A percentile compares a stretch with the other conserved stretches of the same genome.
phyloP scores from a whole-genome alignment of 2,113 vertebrate genomes.

The Nothoprocta pentlandii region DNA sequence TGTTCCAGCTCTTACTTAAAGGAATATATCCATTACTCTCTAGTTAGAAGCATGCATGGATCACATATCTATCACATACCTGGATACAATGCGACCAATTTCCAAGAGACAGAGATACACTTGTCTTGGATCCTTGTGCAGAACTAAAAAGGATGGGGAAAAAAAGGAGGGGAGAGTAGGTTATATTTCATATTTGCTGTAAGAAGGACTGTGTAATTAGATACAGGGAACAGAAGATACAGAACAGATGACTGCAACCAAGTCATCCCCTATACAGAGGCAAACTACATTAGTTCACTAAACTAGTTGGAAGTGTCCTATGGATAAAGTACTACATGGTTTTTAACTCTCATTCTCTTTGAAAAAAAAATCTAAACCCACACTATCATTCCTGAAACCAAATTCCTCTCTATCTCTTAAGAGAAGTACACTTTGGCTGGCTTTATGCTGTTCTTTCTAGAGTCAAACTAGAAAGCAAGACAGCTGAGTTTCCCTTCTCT shows the following conservation, averaged over 20 bases:
- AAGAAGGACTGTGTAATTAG: background rate
- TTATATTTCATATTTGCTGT: background rate
- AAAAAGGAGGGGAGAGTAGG: background rate
- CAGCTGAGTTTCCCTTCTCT: rapidly evolving
- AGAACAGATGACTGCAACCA: background rate
- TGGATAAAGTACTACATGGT: background rate
- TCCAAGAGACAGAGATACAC: conserved; percentile 96
- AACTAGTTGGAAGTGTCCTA: background rate
- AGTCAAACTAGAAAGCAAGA: background rate
- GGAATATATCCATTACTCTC: background rate
- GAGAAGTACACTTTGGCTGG: background rate
- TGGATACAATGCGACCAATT: conserved; percentile 92
- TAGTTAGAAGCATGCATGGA: background rate
- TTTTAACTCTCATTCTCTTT: background rate
- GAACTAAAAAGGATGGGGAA: conserved; percentile 79
- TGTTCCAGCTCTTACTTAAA: background rate
- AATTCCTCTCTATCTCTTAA: background rate
- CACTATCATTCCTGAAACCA: background rate
- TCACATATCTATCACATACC: conserved; percentile 85
- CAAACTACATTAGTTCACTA: background rate
- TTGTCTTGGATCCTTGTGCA: conserved; percentile 96
- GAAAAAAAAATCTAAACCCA: background rate
- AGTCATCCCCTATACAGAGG: background rate
- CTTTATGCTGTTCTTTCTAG: background rate
- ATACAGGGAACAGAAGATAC: background rate